Base-by-base conservation (phyloP, 1,140 invertebrate species). In the Rhynchophorus ferrugineus region DNA sequence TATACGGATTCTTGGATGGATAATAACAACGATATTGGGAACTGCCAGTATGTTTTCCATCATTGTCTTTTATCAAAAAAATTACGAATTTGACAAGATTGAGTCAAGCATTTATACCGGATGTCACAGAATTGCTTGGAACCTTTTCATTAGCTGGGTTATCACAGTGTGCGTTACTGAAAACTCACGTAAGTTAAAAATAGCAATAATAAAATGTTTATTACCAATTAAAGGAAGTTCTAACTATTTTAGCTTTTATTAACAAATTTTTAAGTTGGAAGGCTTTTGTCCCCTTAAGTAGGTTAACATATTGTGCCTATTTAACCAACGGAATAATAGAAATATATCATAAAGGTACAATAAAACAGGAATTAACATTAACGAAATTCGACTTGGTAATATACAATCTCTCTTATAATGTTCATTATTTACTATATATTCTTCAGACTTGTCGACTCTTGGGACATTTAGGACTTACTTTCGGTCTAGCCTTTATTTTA, bases 91-190 rank as follows among this genome's bases (percentile, higher is more conserved):
- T 52, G 77, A 74, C 21, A 60, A 64, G 3, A 56, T 81, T 1
- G 80, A 82, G 56, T 77, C 80, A 0, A 80, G 82, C 1, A 63
- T 81, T 0, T 87, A 83, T 61, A 77, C 80, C 24, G 76, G 80
- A 0, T 56, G 84, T 0, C 82, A 84, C 63, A 75, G 80, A 56
- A 71, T 78, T 2, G 74, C 77, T 0, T 86, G 83, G 83, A 77
- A 79, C 36, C 65, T 80, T 11, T 73, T 76, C 1, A 80, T 80
- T 38, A 79, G 80, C 0, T 87, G 85, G 84, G 71, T 86, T 29
- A 73, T 87, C 3, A 72, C 84, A 54, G 81, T 80, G 1, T 85
- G 84, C 59, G 75, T 81, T 45, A 84, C 83, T 46, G 79, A 81
- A 8, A 81, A 84, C 63, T 82, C 82, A 70, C 79, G 83, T 81